phyloP scores from a whole-genome alignment of 1,140 invertebrate genomes.

The Zophobas atratus region DNA sequence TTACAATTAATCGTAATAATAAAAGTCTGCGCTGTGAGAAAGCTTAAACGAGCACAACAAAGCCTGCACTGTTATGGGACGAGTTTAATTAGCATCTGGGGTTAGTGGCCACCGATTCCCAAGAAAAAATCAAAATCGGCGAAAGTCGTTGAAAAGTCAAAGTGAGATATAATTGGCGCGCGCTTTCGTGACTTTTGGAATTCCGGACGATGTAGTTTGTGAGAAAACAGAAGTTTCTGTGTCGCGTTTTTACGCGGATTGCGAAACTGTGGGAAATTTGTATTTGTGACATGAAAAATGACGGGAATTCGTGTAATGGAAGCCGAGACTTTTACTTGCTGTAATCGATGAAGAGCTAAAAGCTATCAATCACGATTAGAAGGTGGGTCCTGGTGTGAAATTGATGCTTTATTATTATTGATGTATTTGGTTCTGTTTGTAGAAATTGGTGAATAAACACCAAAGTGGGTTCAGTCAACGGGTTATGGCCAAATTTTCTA shows the following conservation, averaged over 20 bases:
- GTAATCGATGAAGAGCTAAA: neutral
- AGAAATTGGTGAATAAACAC: too few species aligned
- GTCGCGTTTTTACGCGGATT: slow-evolving; percentile 12
- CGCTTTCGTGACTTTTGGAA: slow-evolving; percentile 10
- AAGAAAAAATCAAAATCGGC: neutral
- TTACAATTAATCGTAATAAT: slow-evolving; percentile 19
- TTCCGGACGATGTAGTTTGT: slow-evolving; percentile 1
- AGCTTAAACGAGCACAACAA: slow-evolving; percentile 6
- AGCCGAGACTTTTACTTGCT: neutral
- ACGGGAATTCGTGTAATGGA: neutral
- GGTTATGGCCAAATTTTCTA: too few species aligned
- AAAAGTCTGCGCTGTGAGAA: slow-evolving; percentile 11
- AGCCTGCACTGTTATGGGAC: neutral
- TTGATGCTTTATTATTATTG: neutral
- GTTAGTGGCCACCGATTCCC: slow-evolving; percentile 14
- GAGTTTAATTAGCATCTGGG: slow-evolving; percentile 17
- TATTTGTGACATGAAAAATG: slow-evolving; percentile 6
- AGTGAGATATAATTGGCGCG: slow-evolving; percentile 17
- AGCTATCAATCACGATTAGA: slow-evolving; percentile 1
- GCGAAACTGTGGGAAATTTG: slow-evolving; percentile 28
- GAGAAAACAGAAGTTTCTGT: slow-evolving; percentile 27
- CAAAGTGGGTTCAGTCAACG: too few species aligned
- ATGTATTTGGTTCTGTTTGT: too few species aligned
- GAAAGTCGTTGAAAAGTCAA: slow-evolving; percentile 4
- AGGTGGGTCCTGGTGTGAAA: neutral